phyloP scores from a whole-genome alignment of 2,113 vertebrate species.

The Nibea albiflora region DNA sequence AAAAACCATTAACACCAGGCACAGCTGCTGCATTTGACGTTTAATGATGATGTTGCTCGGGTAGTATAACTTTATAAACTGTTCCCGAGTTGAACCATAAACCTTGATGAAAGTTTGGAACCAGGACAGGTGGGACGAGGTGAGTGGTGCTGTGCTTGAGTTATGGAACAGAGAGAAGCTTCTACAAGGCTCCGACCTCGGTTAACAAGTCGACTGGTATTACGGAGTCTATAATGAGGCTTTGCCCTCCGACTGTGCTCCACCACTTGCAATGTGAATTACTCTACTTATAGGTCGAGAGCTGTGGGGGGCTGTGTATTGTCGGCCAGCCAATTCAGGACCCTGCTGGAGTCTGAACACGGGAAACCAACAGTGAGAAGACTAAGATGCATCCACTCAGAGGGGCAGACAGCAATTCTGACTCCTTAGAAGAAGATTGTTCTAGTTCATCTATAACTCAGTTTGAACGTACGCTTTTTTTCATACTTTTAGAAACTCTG shows the following conservation, averaged over 20 bases:
- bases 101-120: neutral
- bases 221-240: neutral
- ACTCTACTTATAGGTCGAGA: conserved; percentile 19
- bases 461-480: too few relatives aligned
- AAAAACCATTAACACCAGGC: neutral
- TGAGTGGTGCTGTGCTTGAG: neutral
- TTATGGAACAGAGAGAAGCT: neutral
- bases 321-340: conserved; percentile 40
- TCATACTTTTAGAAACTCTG: too few relatives aligned
- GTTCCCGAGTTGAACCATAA: neutral
- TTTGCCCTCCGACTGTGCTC: conserved; percentile 15
- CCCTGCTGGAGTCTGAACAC: conserved; percentile 49
- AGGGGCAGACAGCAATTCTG: neutral
- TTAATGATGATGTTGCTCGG: neutral
- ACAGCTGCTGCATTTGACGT: neutral
- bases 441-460: neutral
- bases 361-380: conserved; percentile 17
- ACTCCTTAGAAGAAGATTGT: neutral
- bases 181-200: neutral
- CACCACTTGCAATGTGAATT: neutral
- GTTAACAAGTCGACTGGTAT: conserved; percentile 1
- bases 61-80: neutral
- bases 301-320: conserved; percentile 28
- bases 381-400: neutral
- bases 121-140: neutral